Conservation (phyloP, 1,140 invertebrate genomes). For the Pissodes strobi region DNA sequence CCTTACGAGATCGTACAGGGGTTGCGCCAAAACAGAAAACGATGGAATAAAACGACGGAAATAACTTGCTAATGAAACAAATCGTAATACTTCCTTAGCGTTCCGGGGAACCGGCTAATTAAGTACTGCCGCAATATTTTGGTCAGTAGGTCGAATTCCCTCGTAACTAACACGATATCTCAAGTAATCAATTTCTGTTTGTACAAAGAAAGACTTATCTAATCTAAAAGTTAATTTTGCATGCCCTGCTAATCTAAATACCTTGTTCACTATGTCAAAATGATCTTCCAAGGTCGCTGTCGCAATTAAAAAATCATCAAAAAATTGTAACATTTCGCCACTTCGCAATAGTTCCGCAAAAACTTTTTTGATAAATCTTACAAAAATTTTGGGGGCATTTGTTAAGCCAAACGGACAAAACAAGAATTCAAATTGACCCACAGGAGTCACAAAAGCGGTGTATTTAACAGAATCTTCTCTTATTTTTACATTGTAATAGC, state of each 20-base stretch:
- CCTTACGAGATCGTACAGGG: slow-evolving; percentile 29
- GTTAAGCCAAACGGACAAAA: no score
- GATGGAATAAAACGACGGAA: slow-evolving; percentile 36
- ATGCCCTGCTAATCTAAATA: slow-evolving; percentile 1
- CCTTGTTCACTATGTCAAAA: background rate
- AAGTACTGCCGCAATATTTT: slow-evolving; percentile 13
- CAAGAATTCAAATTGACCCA: slow-evolving; percentile 47
- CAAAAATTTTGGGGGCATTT: no score
- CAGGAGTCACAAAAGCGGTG: slow-evolving; percentile 42
- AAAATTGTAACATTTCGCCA: background rate
- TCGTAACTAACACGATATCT: slow-evolving; percentile 4
- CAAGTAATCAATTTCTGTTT: slow-evolving; percentile 9
- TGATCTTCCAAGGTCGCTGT: slow-evolving; percentile 2
- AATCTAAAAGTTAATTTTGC: slow-evolving; percentile 4
- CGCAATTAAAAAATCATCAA: background rate
- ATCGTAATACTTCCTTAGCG: slow-evolving; percentile 16
- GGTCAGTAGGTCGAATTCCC: slow-evolving; percentile 13
- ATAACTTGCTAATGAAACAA: slow-evolving; percentile 35
- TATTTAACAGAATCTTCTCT: slow-evolving; percentile 48
- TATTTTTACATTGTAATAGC: slow-evolving; percentile 44
- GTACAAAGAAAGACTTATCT: slow-evolving; percentile 17
- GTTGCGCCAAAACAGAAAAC: slow-evolving; percentile 33
- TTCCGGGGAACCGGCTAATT: slow-evolving; percentile 9
- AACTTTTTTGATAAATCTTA: no score
- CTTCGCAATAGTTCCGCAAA: no score